Percentiles rank a stretch among this genome's conserved stretches.
These are phyloP conservation scores for Drosophila nebulosa DNA, from an alignment of 1,140 invertebrate genomes.

Conservation along the genomic window DNA sequence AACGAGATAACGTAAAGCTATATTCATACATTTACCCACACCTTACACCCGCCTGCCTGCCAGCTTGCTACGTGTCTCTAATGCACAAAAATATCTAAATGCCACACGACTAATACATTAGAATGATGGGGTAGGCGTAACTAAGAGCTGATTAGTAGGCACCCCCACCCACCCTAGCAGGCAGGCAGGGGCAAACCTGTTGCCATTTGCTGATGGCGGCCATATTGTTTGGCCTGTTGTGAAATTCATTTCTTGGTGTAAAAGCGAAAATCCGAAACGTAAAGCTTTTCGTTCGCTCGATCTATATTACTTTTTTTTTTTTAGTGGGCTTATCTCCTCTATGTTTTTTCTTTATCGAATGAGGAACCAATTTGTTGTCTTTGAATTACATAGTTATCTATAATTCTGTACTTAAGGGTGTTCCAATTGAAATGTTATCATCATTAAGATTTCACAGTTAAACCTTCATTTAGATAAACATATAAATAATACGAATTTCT, in stretches of 20 bases:
- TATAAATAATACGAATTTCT: constrained; percentile 50
- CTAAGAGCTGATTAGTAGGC: constrained; percentile 53
- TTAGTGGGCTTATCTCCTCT: constrained; percentile 15
- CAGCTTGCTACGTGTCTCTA: constrained; percentile 1
- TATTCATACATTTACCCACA: neutral
- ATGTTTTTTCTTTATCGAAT: constrained; percentile 11
- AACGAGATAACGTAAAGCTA: constrained; percentile 32
- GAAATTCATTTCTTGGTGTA: constrained; percentile 45
- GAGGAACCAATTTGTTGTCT: constrained; percentile 21
- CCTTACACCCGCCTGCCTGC: neutral
- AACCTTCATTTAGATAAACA: constrained; percentile 7
- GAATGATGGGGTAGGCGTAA: constrained; percentile 7
- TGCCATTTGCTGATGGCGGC: constrained; percentile 24
- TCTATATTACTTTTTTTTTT: too few species aligned
- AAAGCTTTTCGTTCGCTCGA: constrained; percentile 37
- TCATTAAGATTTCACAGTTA: neutral
- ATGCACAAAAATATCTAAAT: constrained; percentile 51
- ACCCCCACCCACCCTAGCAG: neutral
- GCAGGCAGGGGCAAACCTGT: constrained; percentile 27
- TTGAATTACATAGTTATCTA: constrained; percentile 27
- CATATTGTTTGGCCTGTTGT: constrained; percentile 58
- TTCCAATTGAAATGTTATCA: neutral
- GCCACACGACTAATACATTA: neutral
- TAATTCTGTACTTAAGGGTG: constrained; percentile 25
- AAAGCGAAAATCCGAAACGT: constrained; percentile 1